Percentiles rank a stretch among this genome's conserved stretches.
Conservation (phyloP, 2,888 invertebrate genomes). For the Callosobruchus maculatus region DNA sequence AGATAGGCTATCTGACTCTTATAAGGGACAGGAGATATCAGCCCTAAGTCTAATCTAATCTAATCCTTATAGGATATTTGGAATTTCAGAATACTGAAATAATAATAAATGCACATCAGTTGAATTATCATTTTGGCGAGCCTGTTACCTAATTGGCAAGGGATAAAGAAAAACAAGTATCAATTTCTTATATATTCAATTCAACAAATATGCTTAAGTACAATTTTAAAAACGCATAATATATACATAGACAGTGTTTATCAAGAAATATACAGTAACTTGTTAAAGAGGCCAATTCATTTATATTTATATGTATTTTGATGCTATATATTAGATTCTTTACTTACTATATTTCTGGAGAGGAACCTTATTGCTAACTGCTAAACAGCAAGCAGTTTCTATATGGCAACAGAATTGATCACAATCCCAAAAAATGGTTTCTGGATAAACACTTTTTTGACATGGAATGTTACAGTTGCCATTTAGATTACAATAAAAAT, state of each 20-base stretch:
- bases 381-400: neutral
- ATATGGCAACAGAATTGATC: neutral
- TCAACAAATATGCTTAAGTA: slow-evolving; percentile 13
- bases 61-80: no score
- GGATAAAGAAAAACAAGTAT: neutral
- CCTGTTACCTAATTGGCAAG: no score
- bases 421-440: neutral
- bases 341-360: neutral
- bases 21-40: no score
- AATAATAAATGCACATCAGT: no score
- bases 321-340: neutral
- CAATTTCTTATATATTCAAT: slow-evolving; percentile 7
- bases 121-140: no score
- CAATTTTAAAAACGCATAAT: slow-evolving; percentile 2
- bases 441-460: slow-evolving; percentile 4
- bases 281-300: neutral
- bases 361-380: neutral
- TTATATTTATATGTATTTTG: neutral
- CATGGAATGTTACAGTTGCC: slow-evolving; percentile 13
- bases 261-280: slow-evolving; percentile 3
- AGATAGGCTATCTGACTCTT: no score
- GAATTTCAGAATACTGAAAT: no score
- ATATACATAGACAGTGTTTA: slow-evolving; percentile 3
- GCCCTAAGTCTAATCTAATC: no score
- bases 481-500: slow-evolving; percentile 5